A percentile compares a stretch with the other conserved stretches of the same genome.
These are phyloP conservation scores for Volucella zonaria DNA, from an alignment of 2,888 invertebrate genomes.

Conservation along the genomic window DNA sequence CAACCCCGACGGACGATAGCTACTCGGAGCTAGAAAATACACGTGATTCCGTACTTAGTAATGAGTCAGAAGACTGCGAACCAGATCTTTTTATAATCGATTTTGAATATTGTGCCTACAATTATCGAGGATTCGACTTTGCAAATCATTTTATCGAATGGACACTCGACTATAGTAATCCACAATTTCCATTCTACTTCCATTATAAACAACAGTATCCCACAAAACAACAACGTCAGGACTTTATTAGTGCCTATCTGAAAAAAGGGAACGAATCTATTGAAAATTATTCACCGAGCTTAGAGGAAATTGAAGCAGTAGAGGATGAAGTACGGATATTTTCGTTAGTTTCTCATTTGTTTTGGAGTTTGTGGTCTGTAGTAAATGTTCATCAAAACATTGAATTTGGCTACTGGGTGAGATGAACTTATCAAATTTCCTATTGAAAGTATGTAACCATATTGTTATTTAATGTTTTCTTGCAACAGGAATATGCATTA, in stretches of 20 bases:
- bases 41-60: conserved; percentile 79
- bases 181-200: conserved; percentile 90
- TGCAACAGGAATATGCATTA: conserved; percentile 79
- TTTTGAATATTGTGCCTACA: conserved; percentile 97
- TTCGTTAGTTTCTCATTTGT: conserved; percentile 93
- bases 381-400: conserved; percentile 94
- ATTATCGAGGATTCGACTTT: conserved; percentile 95
- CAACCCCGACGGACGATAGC: conserved; percentile 73
- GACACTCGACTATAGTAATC: conserved; percentile 93
- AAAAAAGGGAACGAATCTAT: conserved; percentile 78
- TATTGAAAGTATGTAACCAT: not conserved
- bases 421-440: conserved; percentile 75
- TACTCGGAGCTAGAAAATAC: conserved; percentile 78
- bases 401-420: conserved; percentile 97
- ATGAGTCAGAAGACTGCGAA: conserved; percentile 77
- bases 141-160: conserved; percentile 98
- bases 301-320: conserved; percentile 86
- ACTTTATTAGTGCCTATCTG: conserved; percentile 80
- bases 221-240: conserved; percentile 86
- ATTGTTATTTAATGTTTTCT: conserved; percentile 35
- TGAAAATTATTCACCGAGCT: conserved; percentile 81
- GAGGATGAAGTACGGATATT: conserved; percentile 92
- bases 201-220: conserved; percentile 89
- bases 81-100: conserved; percentile 91
- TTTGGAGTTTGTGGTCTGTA: conserved; percentile 97